phyloP scores from a whole-genome alignment of 2,113 vertebrate genomes.

The Calidris pugnax region DNA sequence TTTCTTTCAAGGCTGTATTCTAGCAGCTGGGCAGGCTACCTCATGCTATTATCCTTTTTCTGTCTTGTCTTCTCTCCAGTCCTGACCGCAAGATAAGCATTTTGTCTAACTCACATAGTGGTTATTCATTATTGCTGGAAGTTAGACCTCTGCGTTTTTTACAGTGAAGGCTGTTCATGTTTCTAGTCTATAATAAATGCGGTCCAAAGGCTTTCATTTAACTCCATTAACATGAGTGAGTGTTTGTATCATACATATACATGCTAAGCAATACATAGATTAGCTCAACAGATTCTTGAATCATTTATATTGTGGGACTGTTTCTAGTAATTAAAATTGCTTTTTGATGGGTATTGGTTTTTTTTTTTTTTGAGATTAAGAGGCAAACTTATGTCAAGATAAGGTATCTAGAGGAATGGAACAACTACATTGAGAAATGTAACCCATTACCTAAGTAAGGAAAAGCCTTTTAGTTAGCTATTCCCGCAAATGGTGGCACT shows the following conservation, averaged over 20 bases:
- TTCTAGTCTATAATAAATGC: neutral
- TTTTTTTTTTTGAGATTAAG: neutral
- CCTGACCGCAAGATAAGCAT: neutral
- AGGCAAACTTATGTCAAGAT: neutral
- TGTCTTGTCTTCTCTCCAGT: neutral
- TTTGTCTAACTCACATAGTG: neutral
- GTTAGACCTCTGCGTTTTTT: conserved; percentile 14
- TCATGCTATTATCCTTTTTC: neutral
- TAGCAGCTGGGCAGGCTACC: neutral
- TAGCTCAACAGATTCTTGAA: neutral
- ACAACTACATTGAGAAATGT: neutral
- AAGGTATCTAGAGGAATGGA: neutral
- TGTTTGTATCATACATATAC: neutral
- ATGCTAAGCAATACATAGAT: neutral
- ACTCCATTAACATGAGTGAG: neutral
- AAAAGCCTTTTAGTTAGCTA: neutral
- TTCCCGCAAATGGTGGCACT: neutral
- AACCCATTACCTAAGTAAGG: neutral
- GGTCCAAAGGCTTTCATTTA: neutral
- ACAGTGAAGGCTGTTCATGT: neutral
- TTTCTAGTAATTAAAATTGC: neutral
- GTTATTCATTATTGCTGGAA: neutral
- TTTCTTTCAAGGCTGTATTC: neutral
- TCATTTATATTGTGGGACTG: neutral
- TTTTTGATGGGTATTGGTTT: neutral